These are phyloP conservation scores for Schrankia costaestrigalis DNA, from an alignment of 2,888 invertebrate species.

Conservation along the genomic window DNA sequence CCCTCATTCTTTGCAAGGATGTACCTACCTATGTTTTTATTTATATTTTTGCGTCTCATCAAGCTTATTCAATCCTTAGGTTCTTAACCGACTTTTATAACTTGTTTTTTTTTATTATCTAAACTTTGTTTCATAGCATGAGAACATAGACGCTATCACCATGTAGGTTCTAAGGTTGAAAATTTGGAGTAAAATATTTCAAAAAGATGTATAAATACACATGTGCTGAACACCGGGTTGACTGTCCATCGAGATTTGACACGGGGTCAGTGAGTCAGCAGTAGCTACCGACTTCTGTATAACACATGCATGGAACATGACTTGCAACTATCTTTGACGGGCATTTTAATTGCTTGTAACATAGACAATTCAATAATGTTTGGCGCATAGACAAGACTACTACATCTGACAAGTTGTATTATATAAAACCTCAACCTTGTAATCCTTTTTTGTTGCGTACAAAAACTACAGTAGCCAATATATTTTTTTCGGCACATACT, in stretches of 20 bases:
- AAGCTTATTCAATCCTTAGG: too few species aligned
- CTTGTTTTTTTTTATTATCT: too few species aligned
- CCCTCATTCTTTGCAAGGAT: too few species aligned
- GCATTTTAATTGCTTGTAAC: constrained; percentile 68
- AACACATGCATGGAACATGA: constrained; percentile 67
- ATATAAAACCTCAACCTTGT: constrained; percentile 14
- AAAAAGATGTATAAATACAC: constrained; percentile 39
- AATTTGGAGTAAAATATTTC: not conserved
- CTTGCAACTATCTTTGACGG: constrained; percentile 59
- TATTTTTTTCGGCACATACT: constrained; percentile 8
- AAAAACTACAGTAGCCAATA: constrained; percentile 6
- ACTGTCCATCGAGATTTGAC: constrained; percentile 75
- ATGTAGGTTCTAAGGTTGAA: too few species aligned
- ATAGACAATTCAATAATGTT: constrained; percentile 61
- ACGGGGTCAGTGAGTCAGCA: constrained; percentile 69
- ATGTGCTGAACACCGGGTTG: constrained; percentile 63
- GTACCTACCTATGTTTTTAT: too few species aligned
- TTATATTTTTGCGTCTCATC: too few species aligned
- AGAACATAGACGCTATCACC: too few species aligned
- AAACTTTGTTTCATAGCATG: too few species aligned
- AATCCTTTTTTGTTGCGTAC: constrained; percentile 4
- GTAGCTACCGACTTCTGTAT: constrained; percentile 46
- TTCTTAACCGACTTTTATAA: too few species aligned
- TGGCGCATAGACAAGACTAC: too few species aligned
- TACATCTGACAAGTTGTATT: constrained; percentile 21